Percentiles rank a stretch among this genome's conserved stretches.
Conservation (phyloP, 92 coral and sea anemone species). For the Umimayanthus chanpuru region DNA sequence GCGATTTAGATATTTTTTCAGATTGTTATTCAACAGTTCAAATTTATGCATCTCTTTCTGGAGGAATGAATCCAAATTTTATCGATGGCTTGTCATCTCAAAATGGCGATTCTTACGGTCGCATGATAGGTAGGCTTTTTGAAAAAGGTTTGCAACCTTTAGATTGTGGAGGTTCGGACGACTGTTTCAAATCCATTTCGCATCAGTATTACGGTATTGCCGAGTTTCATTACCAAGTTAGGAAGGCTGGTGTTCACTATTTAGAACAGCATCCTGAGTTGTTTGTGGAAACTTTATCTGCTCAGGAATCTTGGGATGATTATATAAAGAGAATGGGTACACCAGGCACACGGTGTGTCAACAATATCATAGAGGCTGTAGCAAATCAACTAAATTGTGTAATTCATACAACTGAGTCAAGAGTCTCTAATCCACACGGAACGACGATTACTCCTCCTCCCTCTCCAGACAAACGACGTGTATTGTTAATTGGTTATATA, state of each 20-base stretch:
- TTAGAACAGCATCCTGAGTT: constrained; percentile 37
- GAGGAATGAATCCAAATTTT: too few relatives aligned
- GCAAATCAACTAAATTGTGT: constrained; percentile 39
- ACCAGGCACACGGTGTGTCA: constrained; percentile 35
- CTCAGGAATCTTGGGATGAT: background rate
- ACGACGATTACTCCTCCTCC: constrained; percentile 43
- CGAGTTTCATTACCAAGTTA: background rate
- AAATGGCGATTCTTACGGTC: too few relatives aligned
- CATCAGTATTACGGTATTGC: too few relatives aligned
- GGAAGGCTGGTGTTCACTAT: constrained; percentile 33
- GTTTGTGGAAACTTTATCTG: constrained; percentile 16
- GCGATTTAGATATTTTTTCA: too few relatives aligned
- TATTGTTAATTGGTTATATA: constrained; percentile 45
- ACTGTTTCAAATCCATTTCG: too few relatives aligned
- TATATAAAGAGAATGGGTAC: constrained; percentile 21
- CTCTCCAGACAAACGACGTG: constrained; percentile 4
- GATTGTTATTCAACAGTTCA: too few relatives aligned
- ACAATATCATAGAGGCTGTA: constrained; percentile 14
- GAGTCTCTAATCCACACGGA: constrained; percentile 41
- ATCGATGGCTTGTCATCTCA: too few relatives aligned
- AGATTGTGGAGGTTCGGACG: too few relatives aligned
- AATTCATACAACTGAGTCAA: constrained; percentile 44
- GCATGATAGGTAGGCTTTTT: too few relatives aligned
- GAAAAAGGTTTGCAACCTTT: too few relatives aligned
- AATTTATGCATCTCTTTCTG: too few relatives aligned